Percentiles rank a stretch among this genome's conserved stretches.
Conservation (phyloP, 2,888 invertebrate species). For the Calliscelio sp. region DNA sequence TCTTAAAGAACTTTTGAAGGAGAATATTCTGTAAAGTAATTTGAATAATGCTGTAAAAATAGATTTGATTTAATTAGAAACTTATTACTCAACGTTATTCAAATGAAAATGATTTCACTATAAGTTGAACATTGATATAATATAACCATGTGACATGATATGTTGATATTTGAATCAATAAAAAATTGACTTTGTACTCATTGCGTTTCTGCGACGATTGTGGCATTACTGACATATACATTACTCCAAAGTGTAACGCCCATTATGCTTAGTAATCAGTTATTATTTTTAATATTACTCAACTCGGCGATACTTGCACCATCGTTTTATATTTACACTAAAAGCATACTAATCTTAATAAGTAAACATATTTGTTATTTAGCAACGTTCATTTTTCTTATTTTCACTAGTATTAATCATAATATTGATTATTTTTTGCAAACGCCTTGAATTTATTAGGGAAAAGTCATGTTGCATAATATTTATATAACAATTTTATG, state of each 20-base stretch:
- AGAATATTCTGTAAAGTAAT: not conserved
- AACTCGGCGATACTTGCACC: constrained; percentile 7
- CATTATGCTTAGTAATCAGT: constrained; percentile 44
- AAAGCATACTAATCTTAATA: not conserved
- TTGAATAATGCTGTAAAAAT: not conserved
- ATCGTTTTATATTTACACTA: constrained; percentile 11
- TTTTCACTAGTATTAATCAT: too few relatives aligned
- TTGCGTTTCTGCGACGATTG: constrained; percentile 43
- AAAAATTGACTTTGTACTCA: constrained; percentile 53
- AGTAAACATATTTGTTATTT: not conserved
- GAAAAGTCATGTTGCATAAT: too few relatives aligned
- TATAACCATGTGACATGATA: constrained; percentile 30
- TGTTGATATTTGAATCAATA: constrained; percentile 47
- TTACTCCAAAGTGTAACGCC: constrained; percentile 41
- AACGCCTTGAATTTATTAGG: too few relatives aligned
- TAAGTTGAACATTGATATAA: constrained; percentile 33
- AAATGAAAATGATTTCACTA: constrained; percentile 14
- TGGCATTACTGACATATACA: constrained; percentile 42
- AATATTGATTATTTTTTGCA: too few relatives aligned
- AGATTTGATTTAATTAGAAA: not conserved
- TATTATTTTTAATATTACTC: constrained; percentile 34
- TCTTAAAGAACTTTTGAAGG: too few relatives aligned
- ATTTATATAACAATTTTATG: too few relatives aligned
- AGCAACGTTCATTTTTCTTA: too few relatives aligned
- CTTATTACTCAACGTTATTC: constrained; percentile 6